Percentiles rank a stretch among this genome's conserved stretches.
These are phyloP conservation scores for Trichonephila clavata DNA, from an alignment of 1,140 invertebrate species.

Conservation along the genomic window DNA sequence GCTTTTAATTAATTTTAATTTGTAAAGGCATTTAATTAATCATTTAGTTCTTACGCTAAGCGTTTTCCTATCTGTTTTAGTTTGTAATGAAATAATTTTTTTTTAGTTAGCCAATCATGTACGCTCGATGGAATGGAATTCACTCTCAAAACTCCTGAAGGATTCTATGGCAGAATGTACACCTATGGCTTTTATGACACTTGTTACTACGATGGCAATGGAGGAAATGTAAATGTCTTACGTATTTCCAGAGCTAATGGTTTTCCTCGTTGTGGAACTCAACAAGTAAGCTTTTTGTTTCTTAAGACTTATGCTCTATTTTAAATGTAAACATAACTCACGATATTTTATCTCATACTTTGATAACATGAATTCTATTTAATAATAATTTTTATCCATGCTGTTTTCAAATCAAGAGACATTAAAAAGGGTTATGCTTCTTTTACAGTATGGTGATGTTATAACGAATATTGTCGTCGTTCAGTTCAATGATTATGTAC, in stretches of 20 bases:
- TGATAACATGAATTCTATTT: neutral
- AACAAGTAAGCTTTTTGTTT: conserved; percentile 80
- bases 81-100: no score
- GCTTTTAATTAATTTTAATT: no score
- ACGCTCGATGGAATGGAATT: conserved; percentile 97
- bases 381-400: no score
- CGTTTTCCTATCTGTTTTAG: no score
- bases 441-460: conserved; percentile 90
- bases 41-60: no score
- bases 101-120: conserved; percentile 91
- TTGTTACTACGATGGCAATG: conserved; percentile 94
- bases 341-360: no score
- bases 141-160: conserved; percentile 91
- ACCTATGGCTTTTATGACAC: conserved; percentile 95
- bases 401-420: no score
- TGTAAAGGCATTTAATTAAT: no score
- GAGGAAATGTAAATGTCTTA: conserved; percentile 90
- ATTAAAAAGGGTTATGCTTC: neutral
- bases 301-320: no score
- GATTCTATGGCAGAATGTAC: conserved; percentile 93
- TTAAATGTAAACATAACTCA: no score
- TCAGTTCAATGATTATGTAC: conserved; percentile 95
- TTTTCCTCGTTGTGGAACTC: conserved; percentile 94
- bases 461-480: conserved; percentile 97
- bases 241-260: conserved; percentile 93